A percentile compares a stretch with the other conserved stretches of the same genome.
Evolutionary conservation across 2,888 invertebrate genomes (phyloP).

Genomic region (Himalopsyche anomala): DNA sequence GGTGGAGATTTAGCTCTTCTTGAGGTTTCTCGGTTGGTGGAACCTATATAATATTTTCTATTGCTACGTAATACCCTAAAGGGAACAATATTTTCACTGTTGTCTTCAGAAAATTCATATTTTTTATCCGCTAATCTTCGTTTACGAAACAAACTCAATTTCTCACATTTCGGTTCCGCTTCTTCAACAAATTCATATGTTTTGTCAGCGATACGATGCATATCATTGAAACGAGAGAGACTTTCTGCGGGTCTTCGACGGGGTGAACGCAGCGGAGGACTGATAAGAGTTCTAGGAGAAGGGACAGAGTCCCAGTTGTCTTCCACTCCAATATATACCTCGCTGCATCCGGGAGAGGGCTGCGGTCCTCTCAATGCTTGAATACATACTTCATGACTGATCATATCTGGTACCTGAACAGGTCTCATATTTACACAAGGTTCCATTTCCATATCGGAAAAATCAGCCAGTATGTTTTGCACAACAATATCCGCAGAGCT

Average conservation of each 20-base stretch:
- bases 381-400: constrained; percentile 75
- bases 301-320: constrained; percentile 76
- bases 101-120: constrained; percentile 92
- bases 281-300: constrained; percentile 74
- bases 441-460: constrained; percentile 79
- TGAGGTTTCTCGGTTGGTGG: constrained; percentile 70
- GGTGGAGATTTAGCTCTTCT: constrained; percentile 73
- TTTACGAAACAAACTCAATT: constrained; percentile 90
- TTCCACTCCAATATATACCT: constrained; percentile 72
- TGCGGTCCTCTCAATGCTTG: constrained; percentile 75
- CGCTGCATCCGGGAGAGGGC: constrained; percentile 67
- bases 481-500: constrained; percentile 74
- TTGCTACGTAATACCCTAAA: constrained; percentile 80
- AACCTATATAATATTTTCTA: constrained; percentile 75
- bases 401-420: constrained; percentile 73
- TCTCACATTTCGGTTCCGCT: constrained; percentile 87
- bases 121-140: constrained; percentile 92
- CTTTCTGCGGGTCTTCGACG: constrained; percentile 75
- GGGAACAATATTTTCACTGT: constrained; percentile 81
- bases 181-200: constrained; percentile 93
- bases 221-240: constrained; percentile 76
- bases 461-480: constrained; percentile 80
- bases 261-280: constrained; percentile 74
- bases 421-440: constrained; percentile 73
- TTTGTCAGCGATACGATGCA: constrained; percentile 81